These are phyloP conservation scores for Dasypus novemcinctus DNA, from an alignment of 2,113 vertebrate genomes.

Conservation along the genomic window DNA sequence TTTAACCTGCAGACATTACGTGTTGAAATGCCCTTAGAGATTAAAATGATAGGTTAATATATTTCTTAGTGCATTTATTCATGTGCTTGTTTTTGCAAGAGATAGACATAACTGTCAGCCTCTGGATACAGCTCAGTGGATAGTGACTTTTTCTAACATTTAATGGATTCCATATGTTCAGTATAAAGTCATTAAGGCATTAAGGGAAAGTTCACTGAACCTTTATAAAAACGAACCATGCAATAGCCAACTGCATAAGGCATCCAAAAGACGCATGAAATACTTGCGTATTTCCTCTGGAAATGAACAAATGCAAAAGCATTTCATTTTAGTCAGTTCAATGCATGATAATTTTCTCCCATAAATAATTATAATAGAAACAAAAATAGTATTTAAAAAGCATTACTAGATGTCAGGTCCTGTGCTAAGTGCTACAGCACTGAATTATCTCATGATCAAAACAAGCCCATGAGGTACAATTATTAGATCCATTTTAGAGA, in stretches of 20 bases:
- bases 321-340: constrained; percentile 46
- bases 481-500: neutral
- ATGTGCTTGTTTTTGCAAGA: constrained; percentile 74
- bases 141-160: constrained; percentile 61
- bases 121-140: constrained; percentile 67
- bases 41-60: constrained; percentile 77
- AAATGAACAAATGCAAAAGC: constrained; percentile 13
- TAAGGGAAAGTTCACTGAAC: constrained; percentile 42
- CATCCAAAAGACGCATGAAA: neutral
- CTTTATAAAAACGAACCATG: constrained; percentile 46
- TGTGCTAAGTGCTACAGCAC: neutral
- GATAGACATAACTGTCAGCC: constrained; percentile 63
- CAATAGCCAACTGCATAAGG: neutral
- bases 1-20: constrained; percentile 68
- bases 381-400: neutral
- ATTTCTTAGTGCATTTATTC: constrained; percentile 72
- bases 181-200: constrained; percentile 32
- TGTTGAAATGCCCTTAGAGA: constrained; percentile 70
- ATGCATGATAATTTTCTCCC: neutral
- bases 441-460: neutral
- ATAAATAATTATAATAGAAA: neutral
- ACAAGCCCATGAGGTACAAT: neutral
- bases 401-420: neutral
- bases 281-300: constrained; percentile 3
- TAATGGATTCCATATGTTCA: constrained; percentile 59